Percentiles rank a stretch among this genome's conserved stretches.
Evolutionary conservation across 2,888 invertebrate genomes (phyloP).

Genomic region (Autographa pulchrina): DNA sequence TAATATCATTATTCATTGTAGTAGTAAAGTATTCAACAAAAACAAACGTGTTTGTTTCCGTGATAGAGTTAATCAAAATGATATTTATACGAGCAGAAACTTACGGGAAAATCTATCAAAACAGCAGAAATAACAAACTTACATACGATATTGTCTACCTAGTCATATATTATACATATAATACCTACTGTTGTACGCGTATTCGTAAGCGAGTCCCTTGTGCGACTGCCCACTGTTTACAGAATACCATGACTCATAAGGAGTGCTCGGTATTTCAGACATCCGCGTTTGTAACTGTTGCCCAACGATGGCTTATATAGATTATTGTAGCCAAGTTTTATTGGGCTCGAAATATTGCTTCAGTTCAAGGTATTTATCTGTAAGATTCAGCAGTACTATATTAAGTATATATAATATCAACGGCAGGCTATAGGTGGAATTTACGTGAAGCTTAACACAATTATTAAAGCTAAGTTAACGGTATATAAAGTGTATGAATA

Average conservation of each 20-base stretch:
- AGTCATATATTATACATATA: too few relatives aligned
- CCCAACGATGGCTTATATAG: slow-evolving; percentile 29
- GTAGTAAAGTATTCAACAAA: background rate
- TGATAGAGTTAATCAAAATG: background rate
- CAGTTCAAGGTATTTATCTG: background rate
- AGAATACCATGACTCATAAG: background rate
- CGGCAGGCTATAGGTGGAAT: too few relatives aligned
- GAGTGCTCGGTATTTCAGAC: slow-evolving; percentile 37
- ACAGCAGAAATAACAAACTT: background rate
- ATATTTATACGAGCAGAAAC: too few relatives aligned
- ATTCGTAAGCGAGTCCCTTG: background rate
- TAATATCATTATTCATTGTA: too few relatives aligned
- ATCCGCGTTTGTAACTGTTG: slow-evolving; percentile 18
- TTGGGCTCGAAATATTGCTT: slow-evolving; percentile 6
- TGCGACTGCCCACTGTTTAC: slow-evolving; percentile 3
- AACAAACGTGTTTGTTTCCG: background rate
- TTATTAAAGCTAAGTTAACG: too few relatives aligned
- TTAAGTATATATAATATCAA: too few relatives aligned
- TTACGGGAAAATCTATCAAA: too few relatives aligned
- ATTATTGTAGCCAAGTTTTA: slow-evolving; percentile 27
- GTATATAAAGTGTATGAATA: too few relatives aligned
- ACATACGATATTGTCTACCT: background rate
- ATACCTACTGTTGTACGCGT: background rate
- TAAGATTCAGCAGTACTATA: too few relatives aligned
- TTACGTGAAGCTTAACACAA: too few relatives aligned